Percentiles rank a stretch among this genome's conserved stretches.
Conservation (phyloP, 2,113 vertebrate species). For the Anas platyrhynchos region DNA sequence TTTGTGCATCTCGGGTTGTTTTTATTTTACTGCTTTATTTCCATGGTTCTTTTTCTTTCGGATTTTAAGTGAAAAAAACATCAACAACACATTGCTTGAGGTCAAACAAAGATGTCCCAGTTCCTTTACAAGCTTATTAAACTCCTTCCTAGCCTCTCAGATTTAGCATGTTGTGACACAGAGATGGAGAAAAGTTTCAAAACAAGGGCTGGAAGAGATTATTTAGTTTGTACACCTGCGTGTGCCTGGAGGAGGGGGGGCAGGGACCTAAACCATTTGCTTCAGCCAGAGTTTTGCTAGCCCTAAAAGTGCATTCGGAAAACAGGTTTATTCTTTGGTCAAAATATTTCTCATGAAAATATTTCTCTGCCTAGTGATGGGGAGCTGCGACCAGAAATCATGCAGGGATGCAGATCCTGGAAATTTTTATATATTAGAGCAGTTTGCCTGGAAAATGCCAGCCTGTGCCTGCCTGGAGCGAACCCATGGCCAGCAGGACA, state of each 20-base stretch:
- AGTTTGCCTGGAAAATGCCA: not conserved
- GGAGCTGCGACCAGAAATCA: not conserved
- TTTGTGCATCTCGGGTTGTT: not conserved
- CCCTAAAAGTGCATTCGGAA: not conserved
- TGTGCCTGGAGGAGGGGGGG: not conserved
- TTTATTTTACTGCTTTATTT: not conserved
- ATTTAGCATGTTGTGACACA: too few species aligned
- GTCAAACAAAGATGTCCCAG: not conserved
- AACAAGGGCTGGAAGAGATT: not conserved
- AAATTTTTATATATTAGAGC: not conserved
- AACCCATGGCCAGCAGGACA: accelerated
- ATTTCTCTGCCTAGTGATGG: not conserved
- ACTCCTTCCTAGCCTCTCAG: not conserved
- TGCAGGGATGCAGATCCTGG: not conserved
- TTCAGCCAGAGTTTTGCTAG: not conserved
- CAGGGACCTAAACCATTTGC: not conserved
- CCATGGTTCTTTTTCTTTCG: not conserved
- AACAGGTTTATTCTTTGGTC: not conserved
- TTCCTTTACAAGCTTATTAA: not conserved
- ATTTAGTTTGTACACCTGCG: not conserved
- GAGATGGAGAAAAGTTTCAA: not conserved
- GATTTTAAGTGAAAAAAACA: not conserved
- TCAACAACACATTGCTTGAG: accelerated
- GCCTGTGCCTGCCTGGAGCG: not conserved
- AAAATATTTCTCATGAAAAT: not conserved